A percentile compares a stretch with the other conserved stretches of the same genome.
phyloP scores from a whole-genome alignment of 2,888 invertebrate genomes.

The Nephrocerus scutellatus region DNA sequence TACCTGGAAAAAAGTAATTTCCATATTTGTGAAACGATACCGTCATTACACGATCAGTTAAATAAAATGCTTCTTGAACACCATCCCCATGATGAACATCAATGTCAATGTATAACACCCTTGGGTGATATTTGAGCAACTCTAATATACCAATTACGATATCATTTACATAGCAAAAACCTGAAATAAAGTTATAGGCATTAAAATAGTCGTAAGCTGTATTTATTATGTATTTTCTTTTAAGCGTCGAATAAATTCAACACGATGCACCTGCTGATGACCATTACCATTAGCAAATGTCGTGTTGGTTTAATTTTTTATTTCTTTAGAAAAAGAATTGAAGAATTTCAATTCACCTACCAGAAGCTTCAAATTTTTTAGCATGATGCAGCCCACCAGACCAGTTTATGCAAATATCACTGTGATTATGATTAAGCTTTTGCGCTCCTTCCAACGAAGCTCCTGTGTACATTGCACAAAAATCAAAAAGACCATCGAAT shows the following conservation, averaged over 20 bases:
- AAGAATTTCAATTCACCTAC: no score
- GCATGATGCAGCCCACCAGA: conserved; percentile 98
- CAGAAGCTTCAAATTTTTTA: conserved; percentile 97
- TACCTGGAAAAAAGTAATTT: conserved; percentile 96
- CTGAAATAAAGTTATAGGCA: conserved; percentile 50
- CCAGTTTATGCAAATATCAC: conserved; percentile 99
- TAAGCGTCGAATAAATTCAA: no score
- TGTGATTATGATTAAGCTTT: conserved; percentile 87
- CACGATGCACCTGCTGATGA: no score
- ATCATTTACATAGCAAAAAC: conserved; percentile 98
- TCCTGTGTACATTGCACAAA: conserved; percentile 97
- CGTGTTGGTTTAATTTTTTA: background rate
- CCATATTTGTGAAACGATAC: conserved; percentile 99
- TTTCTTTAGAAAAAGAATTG: background rate
- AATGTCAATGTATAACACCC: conserved; percentile 96
- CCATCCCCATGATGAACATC: conserved; percentile 95
- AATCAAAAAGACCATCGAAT: conserved; percentile 95
- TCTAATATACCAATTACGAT: conserved; percentile 97
- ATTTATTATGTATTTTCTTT: no score
- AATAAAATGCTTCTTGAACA: conserved; percentile 95
- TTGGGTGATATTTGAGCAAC: conserved; percentile 83
- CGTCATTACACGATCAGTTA: conserved; percentile 97
- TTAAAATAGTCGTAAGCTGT: background rate
- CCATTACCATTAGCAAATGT: background rate
- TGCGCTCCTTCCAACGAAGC: conserved; percentile 96